Percentiles rank a stretch among this genome's conserved stretches.
These are phyloP conservation scores for Aurelia aurita DNA, from an alignment of 30 jellyfish, hydroid and myxozoan species.

Conservation along the genomic window DNA sequence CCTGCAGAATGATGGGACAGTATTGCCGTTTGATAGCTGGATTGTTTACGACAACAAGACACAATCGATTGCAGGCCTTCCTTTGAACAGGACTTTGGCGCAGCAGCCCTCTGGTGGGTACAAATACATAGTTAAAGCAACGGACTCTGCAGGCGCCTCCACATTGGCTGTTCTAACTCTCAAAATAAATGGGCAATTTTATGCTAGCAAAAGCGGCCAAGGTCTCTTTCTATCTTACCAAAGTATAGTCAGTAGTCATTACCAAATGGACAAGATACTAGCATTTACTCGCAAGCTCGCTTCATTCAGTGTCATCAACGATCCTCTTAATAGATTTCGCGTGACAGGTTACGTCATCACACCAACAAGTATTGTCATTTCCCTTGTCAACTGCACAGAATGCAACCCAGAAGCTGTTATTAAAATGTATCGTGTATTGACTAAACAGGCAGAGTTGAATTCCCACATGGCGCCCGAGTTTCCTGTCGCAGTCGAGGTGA, in stretches of 20 bases:
- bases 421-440: background rate
- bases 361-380: background rate
- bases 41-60: constrained; percentile 40
- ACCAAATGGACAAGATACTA: constrained; percentile 7
- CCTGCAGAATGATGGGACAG: constrained; percentile 14
- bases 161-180: constrained; percentile 43
- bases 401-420: constrained; percentile 11
- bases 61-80: constrained; percentile 76
- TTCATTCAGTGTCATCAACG: constrained; percentile 13
- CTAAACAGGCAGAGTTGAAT: constrained; percentile 6
- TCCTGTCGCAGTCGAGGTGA: constrained; percentile 5
- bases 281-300: constrained; percentile 51
- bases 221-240: background rate
- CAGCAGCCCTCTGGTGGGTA: constrained; percentile 73
- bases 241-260: constrained; percentile 14
- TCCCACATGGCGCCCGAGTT: constrained; percentile 42
- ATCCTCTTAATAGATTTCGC: constrained; percentile 35
- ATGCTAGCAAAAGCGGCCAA: background rate
- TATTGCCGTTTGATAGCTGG: constrained; percentile 58
- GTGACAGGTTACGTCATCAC: background rate
- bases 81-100: constrained; percentile 15
- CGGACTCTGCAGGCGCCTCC: constrained; percentile 62
- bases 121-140: constrained; percentile 66
- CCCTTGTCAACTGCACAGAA: constrained; percentile 27
- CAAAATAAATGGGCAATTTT: constrained; percentile 12